Evolutionary conservation across 2,888 invertebrate species (phyloP).

Genomic region (Psylliodes chrysocephalus): DNA sequence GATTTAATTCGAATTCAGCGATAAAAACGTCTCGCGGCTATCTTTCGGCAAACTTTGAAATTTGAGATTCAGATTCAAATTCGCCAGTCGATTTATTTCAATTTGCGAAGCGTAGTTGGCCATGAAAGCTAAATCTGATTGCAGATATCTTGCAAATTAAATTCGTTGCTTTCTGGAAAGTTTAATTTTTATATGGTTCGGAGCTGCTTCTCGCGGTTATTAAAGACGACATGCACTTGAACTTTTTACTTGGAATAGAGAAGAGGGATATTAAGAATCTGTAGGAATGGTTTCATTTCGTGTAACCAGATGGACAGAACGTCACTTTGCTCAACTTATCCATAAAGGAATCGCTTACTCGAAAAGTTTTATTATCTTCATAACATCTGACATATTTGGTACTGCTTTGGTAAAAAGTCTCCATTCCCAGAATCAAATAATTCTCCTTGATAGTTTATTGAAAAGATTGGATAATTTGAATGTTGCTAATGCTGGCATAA

Average conservation of each 20-base stretch:
- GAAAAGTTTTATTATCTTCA: too few species aligned
- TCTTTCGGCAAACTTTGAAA: constrained; percentile 26
- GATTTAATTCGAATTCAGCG: background rate
- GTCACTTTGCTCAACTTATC: too few species aligned
- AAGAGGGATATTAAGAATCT: background rate
- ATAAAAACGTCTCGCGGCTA: constrained; percentile 14
- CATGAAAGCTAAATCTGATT: constrained; percentile 45
- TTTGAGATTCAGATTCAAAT: constrained; percentile 36
- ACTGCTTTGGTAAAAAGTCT: too few species aligned
- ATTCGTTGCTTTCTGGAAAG: constrained; percentile 39
- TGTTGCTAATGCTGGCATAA: too few species aligned
- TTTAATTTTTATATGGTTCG: constrained; percentile 44
- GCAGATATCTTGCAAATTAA: constrained; percentile 46
- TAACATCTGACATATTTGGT: too few species aligned
- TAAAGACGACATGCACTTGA: constrained; percentile 36
- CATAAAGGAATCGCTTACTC: too few species aligned
- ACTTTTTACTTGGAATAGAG: constrained; percentile 6
- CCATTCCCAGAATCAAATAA: too few species aligned
- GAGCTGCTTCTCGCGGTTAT: constrained; percentile 29
- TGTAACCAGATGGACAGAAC: too few species aligned
- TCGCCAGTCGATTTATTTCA: constrained; percentile 46
- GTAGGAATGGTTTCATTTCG: too few species aligned
- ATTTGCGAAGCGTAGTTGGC: constrained; percentile 42
- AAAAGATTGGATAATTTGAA: too few species aligned
- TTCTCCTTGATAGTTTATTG: too few species aligned